Evolutionary conservation across 1,140 invertebrate species (phyloP).

Genomic region (Eriosoma lanigerum): DNA sequence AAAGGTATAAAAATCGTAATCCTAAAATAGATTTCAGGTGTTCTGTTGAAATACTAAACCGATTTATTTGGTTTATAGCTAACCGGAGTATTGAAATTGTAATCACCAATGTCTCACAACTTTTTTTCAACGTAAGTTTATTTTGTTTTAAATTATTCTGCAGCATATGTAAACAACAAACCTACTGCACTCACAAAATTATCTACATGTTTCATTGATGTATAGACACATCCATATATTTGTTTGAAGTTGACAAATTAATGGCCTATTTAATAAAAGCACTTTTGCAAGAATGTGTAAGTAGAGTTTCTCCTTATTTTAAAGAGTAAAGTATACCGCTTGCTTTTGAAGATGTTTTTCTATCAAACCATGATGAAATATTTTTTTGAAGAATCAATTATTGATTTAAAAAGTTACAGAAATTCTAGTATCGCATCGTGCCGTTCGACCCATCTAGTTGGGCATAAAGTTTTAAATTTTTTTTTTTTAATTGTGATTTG

Average conservation of each 20-base stretch:
- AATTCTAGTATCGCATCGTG: neutral
- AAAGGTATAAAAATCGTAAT: constrained; percentile 10
- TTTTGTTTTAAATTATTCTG: neutral
- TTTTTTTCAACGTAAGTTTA: neutral
- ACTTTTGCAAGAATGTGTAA: neutral
- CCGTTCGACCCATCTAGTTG: neutral
- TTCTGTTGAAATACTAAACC: constrained; percentile 13
- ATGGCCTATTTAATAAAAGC: neutral
- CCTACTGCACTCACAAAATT: neutral
- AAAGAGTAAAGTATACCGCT: neutral
- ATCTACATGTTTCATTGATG: neutral
- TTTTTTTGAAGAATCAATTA: neutral
- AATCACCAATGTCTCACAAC: constrained; percentile 8
- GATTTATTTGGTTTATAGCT: neutral
- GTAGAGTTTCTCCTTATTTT: neutral
- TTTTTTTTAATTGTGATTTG: too few relatives aligned
- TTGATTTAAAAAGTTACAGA: neutral
- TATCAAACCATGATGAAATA: neutral
- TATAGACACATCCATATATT: neutral
- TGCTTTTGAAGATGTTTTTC: neutral
- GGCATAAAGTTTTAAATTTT: neutral
- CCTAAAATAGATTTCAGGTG: constrained; percentile 1
- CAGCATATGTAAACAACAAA: neutral
- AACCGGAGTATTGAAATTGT: constrained; percentile 1
- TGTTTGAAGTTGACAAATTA: constrained; percentile 1